A percentile compares a stretch with the other conserved stretches of the same genome.
phyloP scores from a whole-genome alignment of 2,888 invertebrate species.

The Leucoma salicis region DNA sequence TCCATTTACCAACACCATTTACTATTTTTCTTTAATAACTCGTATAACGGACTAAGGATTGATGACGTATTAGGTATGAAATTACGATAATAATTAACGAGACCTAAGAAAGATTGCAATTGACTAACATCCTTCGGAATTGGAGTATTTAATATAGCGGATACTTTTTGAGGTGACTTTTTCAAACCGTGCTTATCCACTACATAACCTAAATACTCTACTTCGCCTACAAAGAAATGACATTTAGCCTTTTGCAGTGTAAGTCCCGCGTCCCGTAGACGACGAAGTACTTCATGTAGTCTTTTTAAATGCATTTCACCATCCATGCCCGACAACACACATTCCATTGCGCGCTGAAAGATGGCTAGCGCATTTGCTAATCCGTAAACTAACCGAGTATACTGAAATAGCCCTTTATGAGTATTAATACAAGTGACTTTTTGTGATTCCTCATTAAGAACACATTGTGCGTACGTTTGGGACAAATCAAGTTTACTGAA shows the following conservation, averaged over 20 bases:
- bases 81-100: no score
- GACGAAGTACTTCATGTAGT: neutral
- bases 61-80: no score
- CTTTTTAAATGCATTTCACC: neutral
- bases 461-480: conserved; percentile 10
- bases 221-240: neutral
- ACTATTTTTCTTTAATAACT: no score
- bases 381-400: conserved; percentile 8
- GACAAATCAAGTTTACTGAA: conserved; percentile 18
- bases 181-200: neutral
- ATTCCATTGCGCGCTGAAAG: conserved; percentile 13
- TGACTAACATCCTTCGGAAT: neutral
- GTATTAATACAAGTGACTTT: conserved; percentile 14
- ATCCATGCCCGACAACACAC: conserved; percentile 3
- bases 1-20: no score
- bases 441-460: conserved; percentile 13
- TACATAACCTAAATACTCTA: neutral
- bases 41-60: no score
- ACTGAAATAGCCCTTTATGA: conserved; percentile 9
- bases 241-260: neutral
- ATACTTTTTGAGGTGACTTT: neutral
- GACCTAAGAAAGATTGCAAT: no score
- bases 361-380: conserved; percentile 7
- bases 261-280: neutral
- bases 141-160: neutral